These are phyloP conservation scores for Pristionchus mayeri DNA, from an alignment of 2,888 invertebrate genomes.

Conservation along the genomic window DNA sequence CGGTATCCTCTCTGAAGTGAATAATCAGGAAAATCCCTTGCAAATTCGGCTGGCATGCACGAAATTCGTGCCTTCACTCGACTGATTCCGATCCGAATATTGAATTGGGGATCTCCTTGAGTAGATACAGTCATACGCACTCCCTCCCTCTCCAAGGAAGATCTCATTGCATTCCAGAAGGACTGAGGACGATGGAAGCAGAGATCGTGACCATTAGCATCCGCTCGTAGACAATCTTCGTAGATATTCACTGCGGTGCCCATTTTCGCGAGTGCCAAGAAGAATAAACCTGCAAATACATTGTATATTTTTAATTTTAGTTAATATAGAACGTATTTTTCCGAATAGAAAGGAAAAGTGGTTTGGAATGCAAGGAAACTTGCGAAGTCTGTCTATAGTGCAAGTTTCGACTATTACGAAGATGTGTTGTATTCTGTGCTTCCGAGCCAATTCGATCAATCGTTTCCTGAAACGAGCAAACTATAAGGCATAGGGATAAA, in stretches of 20 bases:
- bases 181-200: background rate
- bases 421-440: background rate
- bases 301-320: background rate
- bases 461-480: background rate
- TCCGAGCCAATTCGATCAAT: background rate
- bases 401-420: too few species aligned
- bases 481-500: background rate
- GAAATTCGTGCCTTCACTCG: background rate
- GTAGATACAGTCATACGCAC: background rate
- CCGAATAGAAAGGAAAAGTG: too few species aligned
- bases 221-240: background rate
- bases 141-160: background rate
- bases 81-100: background rate
- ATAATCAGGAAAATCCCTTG: background rate
- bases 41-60: background rate
- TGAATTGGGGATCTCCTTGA: background rate
- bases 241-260: background rate
- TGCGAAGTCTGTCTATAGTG: too few species aligned
- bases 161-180: background rate
- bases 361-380: too few species aligned
- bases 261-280: background rate
- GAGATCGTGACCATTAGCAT: background rate
- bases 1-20: background rate
- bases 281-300: background rate
- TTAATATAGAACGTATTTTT: too few species aligned